phyloP scores from a whole-genome alignment of 2,113 vertebrate species.

The Polypterus bichir region DNA sequence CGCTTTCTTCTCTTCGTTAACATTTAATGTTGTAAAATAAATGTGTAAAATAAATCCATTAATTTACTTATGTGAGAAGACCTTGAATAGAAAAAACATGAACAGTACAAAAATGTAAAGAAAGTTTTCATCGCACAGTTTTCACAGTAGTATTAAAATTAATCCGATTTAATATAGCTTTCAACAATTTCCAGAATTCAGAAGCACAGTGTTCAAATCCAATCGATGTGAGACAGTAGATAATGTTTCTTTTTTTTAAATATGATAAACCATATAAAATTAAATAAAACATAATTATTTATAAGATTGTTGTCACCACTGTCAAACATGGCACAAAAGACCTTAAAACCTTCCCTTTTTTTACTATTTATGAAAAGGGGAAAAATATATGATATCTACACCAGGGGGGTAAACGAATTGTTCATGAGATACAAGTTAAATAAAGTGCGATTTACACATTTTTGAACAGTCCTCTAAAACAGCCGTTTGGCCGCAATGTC shows the following conservation, averaged over 20 bases:
- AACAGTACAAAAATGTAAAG: too few species aligned
- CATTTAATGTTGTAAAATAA: too few species aligned
- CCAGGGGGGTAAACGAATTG: background rate
- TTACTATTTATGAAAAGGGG: background rate
- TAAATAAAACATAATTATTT: background rate
- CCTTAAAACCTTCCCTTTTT: constrained; percentile 9
- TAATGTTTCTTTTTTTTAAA: background rate
- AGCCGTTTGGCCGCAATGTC: too few species aligned
- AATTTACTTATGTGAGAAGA: too few species aligned
- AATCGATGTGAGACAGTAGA: constrained; percentile 6
- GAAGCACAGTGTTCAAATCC: constrained; percentile 19
- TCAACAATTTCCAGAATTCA: constrained; percentile 16
- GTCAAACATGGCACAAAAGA: constrained; percentile 16
- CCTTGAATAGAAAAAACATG: too few species aligned
- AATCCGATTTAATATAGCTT: constrained; percentile 19
- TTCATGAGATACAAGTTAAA: background rate
- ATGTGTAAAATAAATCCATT: too few species aligned
- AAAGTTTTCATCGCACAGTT: too few species aligned
- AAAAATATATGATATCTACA: background rate
- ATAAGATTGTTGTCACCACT: constrained; percentile 6
- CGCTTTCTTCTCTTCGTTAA: too few species aligned
- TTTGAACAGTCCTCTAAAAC: too few species aligned
- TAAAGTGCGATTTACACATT: background rate
- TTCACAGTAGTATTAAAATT: background rate
- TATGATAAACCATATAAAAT: background rate